A percentile compares a stretch with the other conserved stretches of the same genome.
Conservation (phyloP, 2,113 vertebrate species). For the Anhinga anhinga region DNA sequence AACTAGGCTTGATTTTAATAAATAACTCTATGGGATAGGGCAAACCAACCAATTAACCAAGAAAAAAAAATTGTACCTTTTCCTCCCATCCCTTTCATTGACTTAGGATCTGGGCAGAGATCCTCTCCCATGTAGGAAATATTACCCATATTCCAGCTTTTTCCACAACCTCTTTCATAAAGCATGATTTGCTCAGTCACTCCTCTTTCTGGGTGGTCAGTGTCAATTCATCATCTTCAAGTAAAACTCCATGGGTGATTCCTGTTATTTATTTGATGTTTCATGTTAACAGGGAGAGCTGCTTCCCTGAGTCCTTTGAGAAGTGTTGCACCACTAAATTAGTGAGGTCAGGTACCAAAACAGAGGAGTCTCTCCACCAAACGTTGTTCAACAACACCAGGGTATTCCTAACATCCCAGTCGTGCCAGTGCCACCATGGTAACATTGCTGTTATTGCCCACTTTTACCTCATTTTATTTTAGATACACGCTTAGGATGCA, state of each 20-base stretch:
- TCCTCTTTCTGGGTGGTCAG: background rate
- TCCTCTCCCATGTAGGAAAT: background rate
- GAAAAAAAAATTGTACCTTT: background rate
- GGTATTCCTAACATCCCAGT: background rate
- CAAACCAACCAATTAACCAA: background rate
- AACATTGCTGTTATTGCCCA: background rate
- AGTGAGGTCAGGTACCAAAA: background rate
- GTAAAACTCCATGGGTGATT: background rate
- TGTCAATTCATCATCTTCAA: background rate
- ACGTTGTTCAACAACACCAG: background rate
- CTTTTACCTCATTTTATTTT: background rate
- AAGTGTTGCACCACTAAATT: background rate
- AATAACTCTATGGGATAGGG: background rate
- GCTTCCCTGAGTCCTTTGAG: background rate
- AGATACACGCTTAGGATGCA: background rate
- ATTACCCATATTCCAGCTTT: background rate
- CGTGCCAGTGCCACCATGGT: fast-evolving
- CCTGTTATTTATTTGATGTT: background rate
- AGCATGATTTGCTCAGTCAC: background rate
- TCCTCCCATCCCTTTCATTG: background rate
- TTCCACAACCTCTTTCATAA: background rate
- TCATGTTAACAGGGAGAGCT: background rate
- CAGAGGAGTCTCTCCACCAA: background rate
- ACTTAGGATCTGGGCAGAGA: background rate
- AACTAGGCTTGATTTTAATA: background rate